phyloP scores from a whole-genome alignment of 2,888 invertebrate species.

The Cephus spinipes region DNA sequence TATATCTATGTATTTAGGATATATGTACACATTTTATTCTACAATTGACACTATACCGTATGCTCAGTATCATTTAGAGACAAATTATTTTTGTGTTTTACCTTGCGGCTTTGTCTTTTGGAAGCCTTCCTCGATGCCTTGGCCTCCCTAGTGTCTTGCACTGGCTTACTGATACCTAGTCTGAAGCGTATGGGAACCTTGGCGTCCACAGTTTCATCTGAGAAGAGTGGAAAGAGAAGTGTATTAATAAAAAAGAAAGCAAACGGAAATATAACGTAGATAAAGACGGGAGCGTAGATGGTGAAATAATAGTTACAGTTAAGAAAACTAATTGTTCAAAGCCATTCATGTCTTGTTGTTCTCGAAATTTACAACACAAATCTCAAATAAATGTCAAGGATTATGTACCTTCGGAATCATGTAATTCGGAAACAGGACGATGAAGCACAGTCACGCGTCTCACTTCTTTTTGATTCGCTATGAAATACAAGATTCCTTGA shows the following conservation, averaged over 20 bases:
- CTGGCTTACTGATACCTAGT: constrained; percentile 52
- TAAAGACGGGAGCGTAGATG: background rate
- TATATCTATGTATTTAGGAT: constrained; percentile 15
- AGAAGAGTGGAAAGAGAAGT: background rate
- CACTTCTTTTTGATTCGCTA: constrained; percentile 54
- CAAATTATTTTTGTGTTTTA: constrained; percentile 59
- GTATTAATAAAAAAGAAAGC: constrained; percentile 12
- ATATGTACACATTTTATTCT: constrained; percentile 29
- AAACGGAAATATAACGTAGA: background rate
- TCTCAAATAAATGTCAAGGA: background rate
- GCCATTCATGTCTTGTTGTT: background rate
- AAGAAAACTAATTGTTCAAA: background rate
- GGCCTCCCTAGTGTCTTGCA: constrained; percentile 52
- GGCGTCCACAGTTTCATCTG: constrained; percentile 52
- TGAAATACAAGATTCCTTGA: constrained; percentile 6
- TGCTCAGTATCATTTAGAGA: constrained; percentile 48
- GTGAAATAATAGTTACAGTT: background rate
- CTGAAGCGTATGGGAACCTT: constrained; percentile 52
- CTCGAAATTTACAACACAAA: background rate
- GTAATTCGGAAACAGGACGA: constrained; percentile 50
- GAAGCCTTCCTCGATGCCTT: constrained; percentile 54
- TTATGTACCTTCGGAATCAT: constrained; percentile 53
- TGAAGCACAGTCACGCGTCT: constrained; percentile 57
- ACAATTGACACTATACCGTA: constrained; percentile 37
- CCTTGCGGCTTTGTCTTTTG: constrained; percentile 59